Conservation (phyloP, 2,888 invertebrate genomes). For the Drosophila nigritarsus region DNA sequence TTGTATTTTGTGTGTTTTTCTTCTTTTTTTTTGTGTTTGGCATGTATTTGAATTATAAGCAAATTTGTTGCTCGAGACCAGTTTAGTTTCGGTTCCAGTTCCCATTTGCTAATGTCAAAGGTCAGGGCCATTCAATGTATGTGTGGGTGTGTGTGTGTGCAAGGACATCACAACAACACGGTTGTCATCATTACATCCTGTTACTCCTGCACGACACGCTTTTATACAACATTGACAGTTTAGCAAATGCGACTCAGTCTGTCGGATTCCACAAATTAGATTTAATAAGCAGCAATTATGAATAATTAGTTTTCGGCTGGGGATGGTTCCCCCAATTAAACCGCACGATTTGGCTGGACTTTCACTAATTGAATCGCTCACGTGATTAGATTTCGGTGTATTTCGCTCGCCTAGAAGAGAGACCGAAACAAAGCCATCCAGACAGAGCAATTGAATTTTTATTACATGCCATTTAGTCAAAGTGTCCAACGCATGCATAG, state of each 20-base stretch:
- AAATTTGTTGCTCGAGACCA: constrained; percentile 72
- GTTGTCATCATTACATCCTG: constrained; percentile 41
- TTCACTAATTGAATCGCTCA: constrained; percentile 48
- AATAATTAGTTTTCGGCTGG: constrained; percentile 37
- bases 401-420: constrained; percentile 25
- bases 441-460: constrained; percentile 73
- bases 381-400: constrained; percentile 41
- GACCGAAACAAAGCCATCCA: constrained; percentile 41
- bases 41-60: constrained; percentile 71
- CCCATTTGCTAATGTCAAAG: constrained; percentile 67
- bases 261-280: constrained; percentile 53
- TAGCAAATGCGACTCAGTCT: constrained; percentile 34
- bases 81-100: constrained; percentile 37
- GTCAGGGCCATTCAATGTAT: constrained; percentile 56
- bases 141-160: constrained; percentile 22
- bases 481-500: constrained; percentile 35
- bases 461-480: constrained; percentile 69
- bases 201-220: constrained; percentile 24
- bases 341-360: constrained; percentile 8
- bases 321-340: constrained; percentile 3
- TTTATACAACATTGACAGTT: constrained; percentile 53
- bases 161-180: constrained; percentile 50
- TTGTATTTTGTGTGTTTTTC: constrained; percentile 26
- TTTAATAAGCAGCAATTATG: constrained; percentile 68
- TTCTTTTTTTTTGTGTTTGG: constrained; percentile 25